These are phyloP conservation scores for Leuciscus idus DNA, from an alignment of 2,113 vertebrate species.

Conservation along the genomic window DNA sequence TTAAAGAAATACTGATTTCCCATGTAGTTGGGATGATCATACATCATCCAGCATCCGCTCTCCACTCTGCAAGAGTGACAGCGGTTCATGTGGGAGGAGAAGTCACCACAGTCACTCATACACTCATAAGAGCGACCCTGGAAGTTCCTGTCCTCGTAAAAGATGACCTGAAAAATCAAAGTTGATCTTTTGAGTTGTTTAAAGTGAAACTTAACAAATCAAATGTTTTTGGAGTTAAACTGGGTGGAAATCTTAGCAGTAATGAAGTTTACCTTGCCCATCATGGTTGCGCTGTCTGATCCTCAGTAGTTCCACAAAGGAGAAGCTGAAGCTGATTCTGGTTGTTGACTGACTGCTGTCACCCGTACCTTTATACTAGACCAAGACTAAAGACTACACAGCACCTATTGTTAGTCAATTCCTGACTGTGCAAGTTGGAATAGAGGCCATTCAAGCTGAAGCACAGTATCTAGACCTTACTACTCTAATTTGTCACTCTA, in stretches of 20 bases:
- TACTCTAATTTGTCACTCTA: not conserved
- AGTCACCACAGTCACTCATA: conserved; percentile 69
- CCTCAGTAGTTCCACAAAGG: conserved; percentile 3
- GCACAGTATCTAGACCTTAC: not conserved
- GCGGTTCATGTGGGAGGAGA: conserved; percentile 56
- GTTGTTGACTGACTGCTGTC: conserved; percentile 30
- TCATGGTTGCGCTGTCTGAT: not conserved
- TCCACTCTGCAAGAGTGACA: conserved; percentile 61
- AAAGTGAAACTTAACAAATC: not conserved
- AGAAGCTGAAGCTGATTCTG: conserved; percentile 15
- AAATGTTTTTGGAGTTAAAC: not conserved
- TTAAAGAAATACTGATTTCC: conserved; percentile 59
- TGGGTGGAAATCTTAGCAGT: not conserved
- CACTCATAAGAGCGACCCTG: conserved; percentile 70
- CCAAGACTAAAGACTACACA: conserved; percentile 54
- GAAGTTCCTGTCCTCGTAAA: conserved; percentile 74
- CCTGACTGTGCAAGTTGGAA: conserved; percentile 44
- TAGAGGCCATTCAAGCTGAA: not conserved
- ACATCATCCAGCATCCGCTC: conserved; percentile 61
- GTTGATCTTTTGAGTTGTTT: not conserved
- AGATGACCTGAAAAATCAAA: conserved; percentile 63
- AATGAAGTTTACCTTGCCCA: not conserved
- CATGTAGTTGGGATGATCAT: conserved; percentile 46
- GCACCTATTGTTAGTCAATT: conserved; percentile 60
- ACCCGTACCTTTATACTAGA: conserved; percentile 6